Conservation (phyloP, 2,888 invertebrate genomes). For the Cerastis leucographa region DNA sequence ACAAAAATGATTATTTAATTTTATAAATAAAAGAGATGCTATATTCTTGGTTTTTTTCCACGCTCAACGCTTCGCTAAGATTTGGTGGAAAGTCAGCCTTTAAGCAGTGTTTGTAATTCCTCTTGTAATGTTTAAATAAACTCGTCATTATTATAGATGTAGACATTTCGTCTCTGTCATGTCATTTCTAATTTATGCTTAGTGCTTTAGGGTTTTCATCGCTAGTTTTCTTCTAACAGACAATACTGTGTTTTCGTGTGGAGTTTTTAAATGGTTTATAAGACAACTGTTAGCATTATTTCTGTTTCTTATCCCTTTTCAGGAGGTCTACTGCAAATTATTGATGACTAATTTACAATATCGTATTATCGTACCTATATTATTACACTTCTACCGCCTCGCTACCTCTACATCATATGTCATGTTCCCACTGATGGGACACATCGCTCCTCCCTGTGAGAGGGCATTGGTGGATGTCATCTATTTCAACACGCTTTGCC, state of each 20-base stretch:
- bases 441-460: no score
- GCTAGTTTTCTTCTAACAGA: conserved; percentile 70
- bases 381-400: not conserved
- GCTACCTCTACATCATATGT: no score
- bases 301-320: conserved; percentile 3
- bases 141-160: conserved; percentile 20
- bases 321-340: conserved; percentile 30
- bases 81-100: not conserved
- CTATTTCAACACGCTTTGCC: no score
- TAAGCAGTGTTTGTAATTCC: not conserved
- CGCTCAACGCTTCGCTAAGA: not conserved
- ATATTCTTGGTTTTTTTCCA: not conserved
- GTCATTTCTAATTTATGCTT: conserved; percentile 50
- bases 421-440: not conserved
- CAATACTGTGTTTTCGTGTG: conserved; percentile 61
- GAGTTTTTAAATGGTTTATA: conserved; percentile 36
- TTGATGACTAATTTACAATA: not conserved
- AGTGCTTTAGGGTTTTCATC: conserved; percentile 64
- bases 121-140: conserved; percentile 1
- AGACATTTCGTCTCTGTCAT: conserved; percentile 34
- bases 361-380: conserved; percentile 5
- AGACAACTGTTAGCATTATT: conserved; percentile 44
- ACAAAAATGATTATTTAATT: not conserved
- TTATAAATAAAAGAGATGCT: not conserved
- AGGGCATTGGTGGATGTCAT: not conserved